Evolutionary conservation across 2,113 vertebrate genomes (phyloP).

Genomic region (Oreochromis aureus): DNA sequence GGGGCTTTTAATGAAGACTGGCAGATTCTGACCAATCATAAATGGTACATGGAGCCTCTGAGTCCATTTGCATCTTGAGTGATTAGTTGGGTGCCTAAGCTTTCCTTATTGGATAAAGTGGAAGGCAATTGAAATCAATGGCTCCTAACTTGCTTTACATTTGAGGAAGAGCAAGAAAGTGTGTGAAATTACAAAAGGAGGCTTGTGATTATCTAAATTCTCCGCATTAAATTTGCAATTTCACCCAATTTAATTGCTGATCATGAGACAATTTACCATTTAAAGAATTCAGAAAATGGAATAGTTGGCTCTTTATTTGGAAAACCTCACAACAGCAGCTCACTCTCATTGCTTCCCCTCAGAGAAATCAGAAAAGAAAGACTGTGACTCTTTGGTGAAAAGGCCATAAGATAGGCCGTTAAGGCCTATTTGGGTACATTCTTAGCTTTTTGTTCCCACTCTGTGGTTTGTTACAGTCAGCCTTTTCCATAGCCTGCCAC

Average conservation of each 20-base stretch:
- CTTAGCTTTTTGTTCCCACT: background rate
- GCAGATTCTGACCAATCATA: conserved; percentile 22
- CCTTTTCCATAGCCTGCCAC: background rate
- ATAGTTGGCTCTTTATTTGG: background rate
- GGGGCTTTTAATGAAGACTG: background rate
- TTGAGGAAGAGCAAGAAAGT: background rate
- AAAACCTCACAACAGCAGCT: background rate
- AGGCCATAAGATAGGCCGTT: background rate
- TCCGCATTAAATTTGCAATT: background rate
- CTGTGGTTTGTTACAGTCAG: background rate
- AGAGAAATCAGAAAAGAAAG: conserved; percentile 18
- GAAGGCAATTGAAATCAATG: background rate
- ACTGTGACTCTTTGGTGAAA: conserved; percentile 2
- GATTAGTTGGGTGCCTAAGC: conserved; percentile 10
- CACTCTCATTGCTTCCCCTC: background rate
- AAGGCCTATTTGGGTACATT: conserved; percentile 26
- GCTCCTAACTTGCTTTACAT: background rate
- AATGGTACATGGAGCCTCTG: background rate
- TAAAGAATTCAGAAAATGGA: background rate
- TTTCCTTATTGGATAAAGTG: conserved; percentile 1
- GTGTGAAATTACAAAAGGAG: background rate
- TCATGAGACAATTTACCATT: background rate
- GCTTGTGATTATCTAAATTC: background rate
- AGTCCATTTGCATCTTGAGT: background rate
- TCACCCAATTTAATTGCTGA: background rate